phyloP scores from a whole-genome alignment of 2,113 vertebrate genomes.

The Notarius quadriscutis region DNA sequence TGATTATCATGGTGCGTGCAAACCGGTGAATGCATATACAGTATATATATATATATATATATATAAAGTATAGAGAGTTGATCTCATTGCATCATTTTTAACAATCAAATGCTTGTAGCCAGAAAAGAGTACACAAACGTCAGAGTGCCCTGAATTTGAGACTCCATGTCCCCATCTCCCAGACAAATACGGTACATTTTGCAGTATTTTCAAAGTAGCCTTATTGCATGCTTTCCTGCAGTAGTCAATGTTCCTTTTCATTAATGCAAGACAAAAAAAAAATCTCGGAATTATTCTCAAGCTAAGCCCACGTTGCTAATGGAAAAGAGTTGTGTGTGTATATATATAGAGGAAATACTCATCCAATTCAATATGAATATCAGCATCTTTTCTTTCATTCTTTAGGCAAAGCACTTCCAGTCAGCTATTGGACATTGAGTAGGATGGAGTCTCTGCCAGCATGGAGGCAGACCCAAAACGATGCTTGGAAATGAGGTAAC shows the following conservation, averaged over 20 bases:
- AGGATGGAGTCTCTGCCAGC: neutral
- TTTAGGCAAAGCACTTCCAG: constrained; percentile 21
- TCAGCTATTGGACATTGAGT: neutral
- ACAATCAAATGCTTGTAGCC: neutral
- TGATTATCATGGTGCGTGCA: neutral
- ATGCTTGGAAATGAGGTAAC: constrained; percentile 40
- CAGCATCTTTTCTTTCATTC: constrained; percentile 9
- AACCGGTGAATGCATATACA: neutral
- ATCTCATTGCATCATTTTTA: neutral
- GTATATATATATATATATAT: too few relatives aligned
- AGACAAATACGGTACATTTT: neutral
- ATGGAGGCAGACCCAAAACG: constrained; percentile 1
- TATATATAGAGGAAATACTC: neutral
- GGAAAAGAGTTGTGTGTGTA: neutral
- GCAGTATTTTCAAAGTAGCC: neutral
- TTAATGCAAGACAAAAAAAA: neutral
- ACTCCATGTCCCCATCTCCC: neutral
- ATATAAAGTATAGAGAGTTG: neutral
- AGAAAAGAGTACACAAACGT: neutral
- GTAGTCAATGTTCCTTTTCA: neutral
- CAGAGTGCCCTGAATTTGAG: neutral
- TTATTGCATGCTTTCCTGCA: neutral
- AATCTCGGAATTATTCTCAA: neutral
- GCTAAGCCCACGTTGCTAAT: neutral
- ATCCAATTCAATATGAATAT: neutral